These are phyloP conservation scores for Laothoe populi DNA, from an alignment of 2,888 invertebrate species.

Conservation along the genomic window DNA sequence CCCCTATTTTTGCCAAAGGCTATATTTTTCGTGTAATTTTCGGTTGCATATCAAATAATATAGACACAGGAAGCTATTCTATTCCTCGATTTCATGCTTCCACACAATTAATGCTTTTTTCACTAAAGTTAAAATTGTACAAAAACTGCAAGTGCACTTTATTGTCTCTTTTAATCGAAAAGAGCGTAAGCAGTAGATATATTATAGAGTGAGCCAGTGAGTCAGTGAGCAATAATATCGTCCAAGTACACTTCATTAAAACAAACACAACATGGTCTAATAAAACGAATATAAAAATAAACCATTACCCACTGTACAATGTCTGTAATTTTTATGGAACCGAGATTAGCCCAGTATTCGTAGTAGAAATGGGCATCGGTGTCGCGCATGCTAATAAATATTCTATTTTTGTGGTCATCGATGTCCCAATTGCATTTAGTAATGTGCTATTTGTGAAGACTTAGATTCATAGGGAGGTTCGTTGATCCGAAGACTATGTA, in stretches of 20 bases:
- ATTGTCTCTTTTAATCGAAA: too few relatives aligned
- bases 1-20: too few relatives aligned
- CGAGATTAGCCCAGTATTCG: slow-evolving; percentile 27
- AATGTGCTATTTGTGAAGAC: slow-evolving; percentile 29
- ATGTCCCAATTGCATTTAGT: slow-evolving; percentile 37
- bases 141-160: too few relatives aligned
- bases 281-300: slow-evolving; percentile 26
- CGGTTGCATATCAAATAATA: too few relatives aligned
- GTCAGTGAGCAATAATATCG: not conserved
- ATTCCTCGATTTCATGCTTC: too few relatives aligned
- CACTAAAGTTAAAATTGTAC: too few relatives aligned
- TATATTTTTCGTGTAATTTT: too few relatives aligned
- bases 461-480: slow-evolving; percentile 6
- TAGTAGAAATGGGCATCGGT: slow-evolving; percentile 10
- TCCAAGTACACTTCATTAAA: not conserved
- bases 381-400: slow-evolving; percentile 31
- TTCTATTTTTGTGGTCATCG: slow-evolving; percentile 38
- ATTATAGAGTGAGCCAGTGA: too few relatives aligned
- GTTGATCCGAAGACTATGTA: not conserved
- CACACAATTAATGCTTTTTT: too few relatives aligned
- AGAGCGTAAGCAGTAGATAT: too few relatives aligned
- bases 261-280: not conserved
- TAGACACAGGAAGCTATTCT: too few relatives aligned
- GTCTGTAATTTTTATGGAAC: slow-evolving; percentile 31
- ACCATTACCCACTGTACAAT: slow-evolving; percentile 22